These are phyloP conservation scores for Syngnathus acus DNA, from an alignment of 2,797 vertebrate species.

Conservation along the genomic window DNA sequence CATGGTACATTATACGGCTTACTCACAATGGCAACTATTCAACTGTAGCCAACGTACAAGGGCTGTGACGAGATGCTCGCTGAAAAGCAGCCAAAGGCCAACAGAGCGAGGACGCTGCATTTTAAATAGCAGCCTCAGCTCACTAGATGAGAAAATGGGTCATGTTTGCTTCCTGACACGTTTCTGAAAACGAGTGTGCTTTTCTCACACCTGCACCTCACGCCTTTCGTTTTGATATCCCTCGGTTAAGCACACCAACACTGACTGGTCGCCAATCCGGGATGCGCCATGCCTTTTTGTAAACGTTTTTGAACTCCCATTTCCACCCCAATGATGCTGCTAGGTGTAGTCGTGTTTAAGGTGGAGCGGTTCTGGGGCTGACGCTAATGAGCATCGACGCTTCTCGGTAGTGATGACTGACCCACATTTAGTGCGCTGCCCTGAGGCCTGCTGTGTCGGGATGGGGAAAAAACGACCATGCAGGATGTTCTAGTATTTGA, in stretches of 20 bases:
- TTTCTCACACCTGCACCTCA: not conserved
- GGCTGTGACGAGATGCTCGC: slow-evolving; percentile 15
- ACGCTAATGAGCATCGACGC: slow-evolving; percentile 9
- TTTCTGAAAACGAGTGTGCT: slow-evolving; percentile 3
- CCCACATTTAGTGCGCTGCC: slow-evolving; percentile 41
- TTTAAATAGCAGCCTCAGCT: slow-evolving; percentile 22
- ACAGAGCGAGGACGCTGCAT: slow-evolving; percentile 12
- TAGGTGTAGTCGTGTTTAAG: not conserved
- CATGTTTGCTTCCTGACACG: slow-evolving; percentile 17
- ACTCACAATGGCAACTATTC: not conserved
- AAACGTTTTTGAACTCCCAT: not conserved
- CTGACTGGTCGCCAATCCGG: too few species aligned
- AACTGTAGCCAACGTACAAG: not conserved
- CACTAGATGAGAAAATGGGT: slow-evolving; percentile 10
- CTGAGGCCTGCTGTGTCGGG: slow-evolving; percentile 25
- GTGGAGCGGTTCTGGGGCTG: not conserved
- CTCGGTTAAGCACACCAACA: too few species aligned
- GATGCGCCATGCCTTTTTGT: not conserved
- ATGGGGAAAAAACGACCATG: slow-evolving; percentile 34
- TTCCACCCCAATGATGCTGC: not conserved
- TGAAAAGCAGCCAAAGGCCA: slow-evolving; percentile 33
- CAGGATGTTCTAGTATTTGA: slow-evolving; percentile 28
- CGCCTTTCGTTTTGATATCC: not conserved
- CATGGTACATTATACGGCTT: not conserved
- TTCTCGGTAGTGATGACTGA: slow-evolving; percentile 42